Base-by-base conservation (phyloP, 2,888 invertebrate genomes). In the Platynereis dumerilii region DNA sequence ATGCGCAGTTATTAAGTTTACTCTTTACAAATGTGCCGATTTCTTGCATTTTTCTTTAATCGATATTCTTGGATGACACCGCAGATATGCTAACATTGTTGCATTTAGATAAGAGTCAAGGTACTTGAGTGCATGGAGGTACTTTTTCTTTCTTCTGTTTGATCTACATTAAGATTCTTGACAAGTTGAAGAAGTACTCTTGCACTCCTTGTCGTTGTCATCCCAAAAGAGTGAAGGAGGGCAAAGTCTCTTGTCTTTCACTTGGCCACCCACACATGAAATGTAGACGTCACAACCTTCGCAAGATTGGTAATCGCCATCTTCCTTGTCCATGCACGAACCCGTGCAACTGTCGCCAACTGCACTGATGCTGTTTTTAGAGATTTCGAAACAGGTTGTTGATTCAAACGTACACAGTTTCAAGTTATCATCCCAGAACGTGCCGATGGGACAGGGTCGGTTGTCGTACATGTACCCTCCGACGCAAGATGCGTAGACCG, bases 191-290 rank as follows among this genome's bases (percentile, higher is more conserved):
- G 20, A 20, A 10, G 5, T n/a, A n/a, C 7, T 69, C 42, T 70
- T 64, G 44, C 76, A 76, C 5, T 65, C 68, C 55, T 73, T 73
- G 2, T 60, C 45, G 45, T 71, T 71, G 65, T 75, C 73, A 57
- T 76, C 76, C 70, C 73, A 76, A 57, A 68, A 68, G n/a, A 74
- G 64, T 27, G 65, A 67, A 5, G 57, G 29, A 0, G 75, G 75
- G 69, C 76, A 76, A 17, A 71, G 74, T n/a, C 42, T 22, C 15
- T 60, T 60, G 34, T 52, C 52, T n/a, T 10, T n/a, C 20, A 60
- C 29, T 1, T 1, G 1, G 29, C 60, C 60, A 3, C 29, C 39
- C 17, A 42, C 26, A 48, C 60, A 60, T 5, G 52, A 24, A 28
- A 29, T 28, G 22, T 52, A 60, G 29, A 52, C 27, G 5, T 44